Evolutionary conservation across 2,888 invertebrate genomes (phyloP), one percentile per base, ranked within the genome.

Genomic region (Dinocampus coccinellae): DNA sequence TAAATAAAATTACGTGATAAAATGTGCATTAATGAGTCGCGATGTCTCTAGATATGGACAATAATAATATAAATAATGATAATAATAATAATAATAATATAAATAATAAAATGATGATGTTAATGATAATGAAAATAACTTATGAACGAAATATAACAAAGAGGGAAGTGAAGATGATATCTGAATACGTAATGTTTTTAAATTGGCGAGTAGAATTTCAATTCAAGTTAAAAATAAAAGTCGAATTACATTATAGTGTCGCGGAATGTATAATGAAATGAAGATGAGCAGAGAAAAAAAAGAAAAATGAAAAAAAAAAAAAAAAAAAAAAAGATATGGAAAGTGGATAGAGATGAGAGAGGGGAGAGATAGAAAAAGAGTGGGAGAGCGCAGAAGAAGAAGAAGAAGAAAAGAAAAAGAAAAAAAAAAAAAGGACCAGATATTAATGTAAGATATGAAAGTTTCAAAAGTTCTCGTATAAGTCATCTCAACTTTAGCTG

Each of bases 401-500:
- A n/a, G 29, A 20, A 22, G 22, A 22, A 3, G 16, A 53, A 13
- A 20, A 16, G 53, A 13, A 20, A 57, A 22, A 64, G 58, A 65
- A 58, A 42, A 39, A 57, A 55, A 24, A 26, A 7, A 29, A 34
- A n/a, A 67, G 24, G 52, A n/a, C 13, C 39, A 53, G 67, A 71
- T 71, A 66, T 71, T 71, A 71, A 67, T 71, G 55, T 71, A 67
- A 71, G 71, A 71, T 62, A 71, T 71, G 42, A 47, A 71, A 71
- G 66, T 71, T 70, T 65, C 64, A 60, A 60, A 70, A 65, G 58
- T 26, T 71, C 42, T 39, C 55, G 39, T 67, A 55, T 71, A 71
- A 71, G 62, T 71, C 66, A 67, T 71, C 66, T 67, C 52, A 71
- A 71, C 61, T 66, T 71, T 61, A n/a, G 55, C 58, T 60, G 60